Evolutionary conservation across 1,140 invertebrate species (phyloP).

Genomic region (Eumaeus atala): DNA sequence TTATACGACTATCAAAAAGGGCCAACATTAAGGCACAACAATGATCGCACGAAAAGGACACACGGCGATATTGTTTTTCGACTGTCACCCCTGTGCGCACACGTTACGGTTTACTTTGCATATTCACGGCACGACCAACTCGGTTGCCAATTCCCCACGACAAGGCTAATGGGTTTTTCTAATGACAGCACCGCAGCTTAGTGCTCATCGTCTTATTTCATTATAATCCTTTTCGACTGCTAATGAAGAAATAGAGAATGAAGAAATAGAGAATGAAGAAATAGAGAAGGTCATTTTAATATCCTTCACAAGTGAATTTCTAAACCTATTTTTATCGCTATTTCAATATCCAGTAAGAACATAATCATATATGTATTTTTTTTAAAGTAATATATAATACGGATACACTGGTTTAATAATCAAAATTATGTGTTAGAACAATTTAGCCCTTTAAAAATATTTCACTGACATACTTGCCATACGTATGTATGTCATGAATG

Average conservation of each 20-base stretch:
- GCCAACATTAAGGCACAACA: conserved; percentile 27
- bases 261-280: not conserved
- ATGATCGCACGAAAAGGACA: conserved; percentile 11
- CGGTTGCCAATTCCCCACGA: conserved; percentile 17
- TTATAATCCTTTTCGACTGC: conserved; percentile 6
- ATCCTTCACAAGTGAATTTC: too few relatives aligned
- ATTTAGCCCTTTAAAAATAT: too few relatives aligned
- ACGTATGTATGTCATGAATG: too few relatives aligned
- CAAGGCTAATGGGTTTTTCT: conserved; percentile 28
- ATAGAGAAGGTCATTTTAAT: too few relatives aligned
- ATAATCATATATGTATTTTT: too few relatives aligned
- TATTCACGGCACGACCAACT: not conserved
- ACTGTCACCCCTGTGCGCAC: not conserved
- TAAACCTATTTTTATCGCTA: too few relatives aligned
- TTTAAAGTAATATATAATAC: too few relatives aligned
- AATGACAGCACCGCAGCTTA: conserved; percentile 24
- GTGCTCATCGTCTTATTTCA: conserved; percentile 20
- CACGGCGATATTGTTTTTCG: not conserved
- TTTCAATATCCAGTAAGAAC: too few relatives aligned
- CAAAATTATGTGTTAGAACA: too few relatives aligned
- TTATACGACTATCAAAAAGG: conserved; percentile 35
- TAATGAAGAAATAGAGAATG: not conserved
- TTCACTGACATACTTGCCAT: too few relatives aligned
- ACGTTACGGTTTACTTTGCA: conserved; percentile 6
- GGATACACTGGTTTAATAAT: too few relatives aligned